These are phyloP conservation scores for Tadarida brasiliensis DNA, from an alignment of 2,797 vertebrate species.

Conservation along the genomic window DNA sequence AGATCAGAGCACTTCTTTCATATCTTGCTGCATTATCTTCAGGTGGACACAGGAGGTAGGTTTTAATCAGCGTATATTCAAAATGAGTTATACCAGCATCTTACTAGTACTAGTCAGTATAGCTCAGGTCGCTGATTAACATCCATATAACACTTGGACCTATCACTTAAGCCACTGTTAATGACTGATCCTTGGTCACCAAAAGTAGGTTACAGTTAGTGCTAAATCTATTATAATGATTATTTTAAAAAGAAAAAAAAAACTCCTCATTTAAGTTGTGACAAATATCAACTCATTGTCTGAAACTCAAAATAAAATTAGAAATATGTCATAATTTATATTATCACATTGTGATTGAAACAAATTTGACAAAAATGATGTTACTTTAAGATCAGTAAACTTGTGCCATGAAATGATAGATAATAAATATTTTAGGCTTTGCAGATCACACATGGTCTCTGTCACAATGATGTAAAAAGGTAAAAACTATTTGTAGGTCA, in stretches of 20 bases:
- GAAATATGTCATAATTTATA: slow-evolving; percentile 28
- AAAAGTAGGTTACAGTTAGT: neutral
- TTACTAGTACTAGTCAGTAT: neutral
- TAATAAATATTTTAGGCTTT: neutral
- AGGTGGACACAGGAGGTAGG: neutral
- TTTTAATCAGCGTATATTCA: neutral
- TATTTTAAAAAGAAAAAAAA: neutral
- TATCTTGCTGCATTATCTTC: neutral
- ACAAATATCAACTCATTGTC: slow-evolving; percentile 9
- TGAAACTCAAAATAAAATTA: slow-evolving; percentile 40
- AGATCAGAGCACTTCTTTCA: neutral
- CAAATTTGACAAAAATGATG: slow-evolving; percentile 10
- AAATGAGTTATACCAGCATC: neutral
- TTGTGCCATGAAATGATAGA: neutral
- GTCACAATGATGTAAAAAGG: neutral
- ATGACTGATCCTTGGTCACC: neutral
- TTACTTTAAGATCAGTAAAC: neutral
- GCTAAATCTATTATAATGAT: neutral
- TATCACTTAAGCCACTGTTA: neutral
- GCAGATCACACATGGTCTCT: neutral
- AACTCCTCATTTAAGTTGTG: neutral
- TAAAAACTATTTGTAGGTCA: slow-evolving; percentile 36
- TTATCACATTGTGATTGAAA: slow-evolving; percentile 17
- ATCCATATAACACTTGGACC: neutral
- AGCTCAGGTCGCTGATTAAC: neutral